Base-by-base conservation (phyloP, 2,888 invertebrate species). In the Standfussiana lucernea region DNA sequence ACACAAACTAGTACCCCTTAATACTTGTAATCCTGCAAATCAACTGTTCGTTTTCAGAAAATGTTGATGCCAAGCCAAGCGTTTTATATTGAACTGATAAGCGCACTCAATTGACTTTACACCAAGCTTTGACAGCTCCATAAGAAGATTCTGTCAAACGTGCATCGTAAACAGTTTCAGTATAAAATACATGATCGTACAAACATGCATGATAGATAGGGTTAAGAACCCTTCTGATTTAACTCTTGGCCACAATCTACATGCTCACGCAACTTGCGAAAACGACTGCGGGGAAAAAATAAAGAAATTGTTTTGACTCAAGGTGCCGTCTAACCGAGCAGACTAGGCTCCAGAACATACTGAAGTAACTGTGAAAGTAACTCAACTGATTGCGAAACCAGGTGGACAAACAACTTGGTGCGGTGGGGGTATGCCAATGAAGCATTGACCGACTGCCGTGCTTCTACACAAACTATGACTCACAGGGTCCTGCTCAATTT, bases 161-260 rank as follows among this genome's bases (percentile, higher is more conserved):
- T 40, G 35, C 40, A 0, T 72, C 56, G 24, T 59, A 72, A 79
- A 79, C 40, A 47, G 2, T n/a, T 5, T 71, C 45, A 8, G 18
- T 50, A 42, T 79, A 47, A 80, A 74, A 80, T 53, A 15, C 40
- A 40, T 24, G 18, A 40, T 56, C 24, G 15, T 47, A 13, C 42
- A 66, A 74, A 74, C 45, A 32, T 47, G 37, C n/a, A 40, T 37
- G 40, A 35, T 18, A 66, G 28, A 77, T 35, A 45, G 15, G 24
- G 21, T 40, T 67, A 37, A 32, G 47, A 66, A 56, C 53, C 28
- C 45, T 62, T 64, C 7, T n/a, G 24, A 13, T 24, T 37, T 15
- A 40, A 1, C n/a, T 62, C 62, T 13, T 1, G 13, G 13, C n/a
- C 1, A 64, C 15, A 1, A 35, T 0, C 3, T 21, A 59, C 10